Percentiles rank a stretch among this genome's conserved stretches.
These are phyloP conservation scores for Characodon lateralis DNA, from an alignment of 2,797 vertebrate species.

Conservation along the genomic window DNA sequence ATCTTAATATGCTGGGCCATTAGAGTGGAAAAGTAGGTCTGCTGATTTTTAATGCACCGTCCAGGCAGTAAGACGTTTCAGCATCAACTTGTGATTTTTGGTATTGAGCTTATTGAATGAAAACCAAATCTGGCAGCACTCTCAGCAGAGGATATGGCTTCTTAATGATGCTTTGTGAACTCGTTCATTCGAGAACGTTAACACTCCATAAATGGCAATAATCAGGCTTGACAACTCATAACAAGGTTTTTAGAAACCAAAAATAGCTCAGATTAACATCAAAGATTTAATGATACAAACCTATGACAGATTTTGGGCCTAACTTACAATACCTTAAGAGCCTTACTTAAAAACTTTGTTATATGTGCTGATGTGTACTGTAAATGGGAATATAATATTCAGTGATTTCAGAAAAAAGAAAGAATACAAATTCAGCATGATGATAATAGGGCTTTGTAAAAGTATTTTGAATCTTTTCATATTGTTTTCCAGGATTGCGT, in stretches of 20 bases:
- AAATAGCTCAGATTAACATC: slow-evolving; percentile 2
- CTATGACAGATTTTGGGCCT: not conserved
- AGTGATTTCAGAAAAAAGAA: not conserved
- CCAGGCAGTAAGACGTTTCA: slow-evolving; percentile 14
- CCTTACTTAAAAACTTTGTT: not conserved
- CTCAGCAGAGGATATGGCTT: not conserved
- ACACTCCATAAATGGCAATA: slow-evolving; percentile 3
- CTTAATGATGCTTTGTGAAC: not conserved
- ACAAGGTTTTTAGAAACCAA: not conserved
- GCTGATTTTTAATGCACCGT: slow-evolving; percentile 38
- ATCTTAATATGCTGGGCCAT: slow-evolving; percentile 44
- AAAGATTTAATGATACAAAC: not conserved
- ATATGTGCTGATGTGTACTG: not conserved
- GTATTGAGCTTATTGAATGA: slow-evolving; percentile 18
- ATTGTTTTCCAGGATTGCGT: not conserved
- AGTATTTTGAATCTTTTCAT: not conserved
- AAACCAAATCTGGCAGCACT: slow-evolving; percentile 2
- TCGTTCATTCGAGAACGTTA: not conserved
- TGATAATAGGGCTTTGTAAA: not conserved
- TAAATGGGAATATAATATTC: not conserved
- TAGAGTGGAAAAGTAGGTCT: slow-evolving; percentile 30
- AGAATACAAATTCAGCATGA: not conserved
- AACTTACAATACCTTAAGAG: not conserved
- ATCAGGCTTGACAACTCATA: not conserved
- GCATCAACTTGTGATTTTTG: slow-evolving; percentile 8